A percentile compares a stretch with the other conserved stretches of the same genome.
phyloP scores from a whole-genome alignment of 2,888 invertebrate genomes.

The Auanema freiburgensis region DNA sequence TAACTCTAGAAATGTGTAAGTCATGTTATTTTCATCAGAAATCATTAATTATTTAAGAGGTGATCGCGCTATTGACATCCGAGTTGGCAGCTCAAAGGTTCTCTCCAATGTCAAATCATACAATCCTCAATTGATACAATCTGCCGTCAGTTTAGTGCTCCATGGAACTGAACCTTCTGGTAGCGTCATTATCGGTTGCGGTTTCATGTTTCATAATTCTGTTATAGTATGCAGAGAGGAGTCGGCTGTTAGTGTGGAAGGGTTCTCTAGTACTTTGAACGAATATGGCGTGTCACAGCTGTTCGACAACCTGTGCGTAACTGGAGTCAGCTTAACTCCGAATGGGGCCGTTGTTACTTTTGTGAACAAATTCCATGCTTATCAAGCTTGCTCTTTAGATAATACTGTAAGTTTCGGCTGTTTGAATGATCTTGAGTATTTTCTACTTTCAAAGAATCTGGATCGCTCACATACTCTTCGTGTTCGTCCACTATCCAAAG shows the following conservation, averaged over 20 bases:
- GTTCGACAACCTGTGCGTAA: slow-evolving; percentile 25
- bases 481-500: slow-evolving; percentile 12
- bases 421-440: no score
- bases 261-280: slow-evolving; percentile 34
- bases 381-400: slow-evolving; percentile 21
- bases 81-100: slow-evolving; percentile 11
- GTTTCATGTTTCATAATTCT: not conserved
- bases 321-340: slow-evolving; percentile 24
- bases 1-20: slow-evolving; percentile 4
- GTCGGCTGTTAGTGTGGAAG: slow-evolving; percentile 22
- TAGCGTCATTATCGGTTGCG: slow-evolving; percentile 5
- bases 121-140: slow-evolving; percentile 34
- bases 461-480: slow-evolving; percentile 20
- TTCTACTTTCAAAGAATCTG: no score
- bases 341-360: slow-evolving; percentile 34
- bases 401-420: slow-evolving; percentile 10
- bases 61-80: slow-evolving; percentile 17
- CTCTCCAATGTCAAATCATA: slow-evolving; percentile 26
- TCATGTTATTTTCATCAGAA: not conserved
- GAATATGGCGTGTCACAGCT: slow-evolving; percentile 43
- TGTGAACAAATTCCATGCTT: slow-evolving; percentile 44
- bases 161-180: slow-evolving; percentile 26
- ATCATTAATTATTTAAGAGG: slow-evolving; percentile 1
- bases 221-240: slow-evolving; percentile 20
- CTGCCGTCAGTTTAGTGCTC: slow-evolving; percentile 33